These are phyloP conservation scores for Lasiurus cinereus DNA, from an alignment of 2,113 vertebrate species.

Conservation along the genomic window DNA sequence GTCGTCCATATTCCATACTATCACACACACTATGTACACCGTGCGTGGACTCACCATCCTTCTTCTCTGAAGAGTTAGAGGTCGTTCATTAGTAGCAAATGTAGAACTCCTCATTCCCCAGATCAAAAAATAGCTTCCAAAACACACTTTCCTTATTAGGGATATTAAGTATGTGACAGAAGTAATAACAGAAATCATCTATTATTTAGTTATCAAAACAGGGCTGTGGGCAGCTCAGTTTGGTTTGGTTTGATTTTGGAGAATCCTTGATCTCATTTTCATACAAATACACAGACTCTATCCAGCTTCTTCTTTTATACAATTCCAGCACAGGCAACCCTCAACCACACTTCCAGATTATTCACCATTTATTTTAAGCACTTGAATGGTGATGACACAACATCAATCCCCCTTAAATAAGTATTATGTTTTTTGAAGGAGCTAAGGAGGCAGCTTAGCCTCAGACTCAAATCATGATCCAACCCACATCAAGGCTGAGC, in stretches of 20 bases:
- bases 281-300: neutral
- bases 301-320: neutral
- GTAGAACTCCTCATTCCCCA: neutral
- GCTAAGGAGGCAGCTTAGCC: conserved; percentile 59
- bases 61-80: neutral
- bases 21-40: rapidly evolving
- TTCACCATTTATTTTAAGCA: conserved; percentile 44
- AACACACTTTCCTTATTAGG: neutral
- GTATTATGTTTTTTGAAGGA: conserved; percentile 37
- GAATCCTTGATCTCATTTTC: conserved; percentile 21
- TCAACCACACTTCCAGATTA: neutral
- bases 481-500: conserved; percentile 64
- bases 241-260: neutral
- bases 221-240: neutral
- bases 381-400: neutral
- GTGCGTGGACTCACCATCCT: rapidly evolving
- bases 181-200: neutral
- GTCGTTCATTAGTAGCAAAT: neutral
- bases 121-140: neutral
- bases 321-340: neutral
- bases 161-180: neutral
- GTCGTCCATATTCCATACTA: neutral
- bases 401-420: neutral
- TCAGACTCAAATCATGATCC: conserved; percentile 61
- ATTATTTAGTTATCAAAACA: neutral